Evolutionary conservation across 2,888 invertebrate species (phyloP), one percentile per base, ranked within the genome.

Genomic region (Cantharis rustica): DNA sequence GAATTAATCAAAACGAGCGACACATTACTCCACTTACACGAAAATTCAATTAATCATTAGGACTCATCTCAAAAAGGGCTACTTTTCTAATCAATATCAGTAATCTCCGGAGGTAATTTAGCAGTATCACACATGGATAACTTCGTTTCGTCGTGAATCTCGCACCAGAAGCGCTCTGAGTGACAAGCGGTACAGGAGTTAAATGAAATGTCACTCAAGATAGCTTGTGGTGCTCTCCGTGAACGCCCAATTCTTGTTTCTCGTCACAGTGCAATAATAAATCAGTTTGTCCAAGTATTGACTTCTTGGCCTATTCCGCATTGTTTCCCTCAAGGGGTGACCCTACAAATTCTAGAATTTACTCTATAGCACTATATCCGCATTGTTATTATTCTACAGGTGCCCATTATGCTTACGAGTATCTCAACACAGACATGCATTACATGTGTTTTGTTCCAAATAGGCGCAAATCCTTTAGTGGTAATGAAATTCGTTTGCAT

Each of bases 141-240:
- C 81, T 83, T 81, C 79, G 78, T 78, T 79, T 76, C 79, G 78
- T 80, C 77, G 80, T 79, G 82, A 85, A 84, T 85, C 84, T 86
- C 86, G 86, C 87, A 83, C 85, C 85, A 86, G 79, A 82, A 84
- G 80, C 81, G 82, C 78, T 83, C 83, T 88, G 89, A 89, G 85
- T 87, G 89, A 88, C 88, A 87, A 85, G 84, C 84, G 82, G 85
- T 83, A 85, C 85, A 86, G 86, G 86, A 87, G 87, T 88, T 88
- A 89, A 89, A 88, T 89, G 88, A 89, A 88, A 89, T 85, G 89
- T 89, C 89, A 88, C 85, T 89, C 88, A 88, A 86, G 86, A 86
- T 86, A 86, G 86, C 84, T 84, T 85, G 84, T 82, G 84, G 85
- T 86, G 84, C 84, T 85, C 85, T 83, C 81, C 80, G 84, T 83